phyloP scores from a whole-genome alignment of 2,113 vertebrate genomes.

The Heteronetta atricapilla region DNA sequence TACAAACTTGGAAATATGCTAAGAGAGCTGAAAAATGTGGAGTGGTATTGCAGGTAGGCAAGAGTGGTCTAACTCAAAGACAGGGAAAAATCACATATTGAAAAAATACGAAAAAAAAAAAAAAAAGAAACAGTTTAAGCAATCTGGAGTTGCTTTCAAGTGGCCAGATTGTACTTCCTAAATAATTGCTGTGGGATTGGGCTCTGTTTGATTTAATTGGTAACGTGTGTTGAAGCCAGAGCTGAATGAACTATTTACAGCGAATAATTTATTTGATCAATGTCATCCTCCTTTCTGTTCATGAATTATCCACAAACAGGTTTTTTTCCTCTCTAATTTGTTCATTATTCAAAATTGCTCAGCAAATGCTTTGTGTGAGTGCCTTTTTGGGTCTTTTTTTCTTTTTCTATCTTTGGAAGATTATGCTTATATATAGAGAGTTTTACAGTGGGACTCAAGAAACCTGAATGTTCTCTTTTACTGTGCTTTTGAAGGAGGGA shows the following conservation, averaged over 20 bases:
- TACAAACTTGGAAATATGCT: background rate
- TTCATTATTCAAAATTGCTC: slow-evolving; percentile 22
- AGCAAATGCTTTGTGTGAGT: background rate
- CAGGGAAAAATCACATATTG: background rate
- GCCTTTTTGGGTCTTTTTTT: background rate
- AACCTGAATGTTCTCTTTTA: background rate
- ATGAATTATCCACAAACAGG: slow-evolving; percentile 6
- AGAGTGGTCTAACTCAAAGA: background rate
- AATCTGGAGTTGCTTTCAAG: slow-evolving; percentile 10
- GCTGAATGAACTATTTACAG: slow-evolving; percentile 24
- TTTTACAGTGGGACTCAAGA: background rate
- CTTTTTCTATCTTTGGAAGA: background rate
- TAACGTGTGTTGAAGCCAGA: slow-evolving; percentile 10
- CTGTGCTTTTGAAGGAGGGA: background rate
- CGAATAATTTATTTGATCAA: slow-evolving; percentile 46
- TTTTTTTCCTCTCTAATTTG: background rate
- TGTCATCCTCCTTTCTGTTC: background rate
- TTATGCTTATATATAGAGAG: background rate
- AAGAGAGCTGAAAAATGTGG: background rate
- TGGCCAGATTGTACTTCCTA: background rate
- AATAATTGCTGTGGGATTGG: slow-evolving; percentile 5
- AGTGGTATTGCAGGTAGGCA: background rate
- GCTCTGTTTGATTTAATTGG: slow-evolving; percentile 36
- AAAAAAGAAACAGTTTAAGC: background rate
- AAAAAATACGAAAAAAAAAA: background rate